Base-by-base conservation (phyloP, 2,888 invertebrate genomes). In the Clistopyga incitator region DNA sequence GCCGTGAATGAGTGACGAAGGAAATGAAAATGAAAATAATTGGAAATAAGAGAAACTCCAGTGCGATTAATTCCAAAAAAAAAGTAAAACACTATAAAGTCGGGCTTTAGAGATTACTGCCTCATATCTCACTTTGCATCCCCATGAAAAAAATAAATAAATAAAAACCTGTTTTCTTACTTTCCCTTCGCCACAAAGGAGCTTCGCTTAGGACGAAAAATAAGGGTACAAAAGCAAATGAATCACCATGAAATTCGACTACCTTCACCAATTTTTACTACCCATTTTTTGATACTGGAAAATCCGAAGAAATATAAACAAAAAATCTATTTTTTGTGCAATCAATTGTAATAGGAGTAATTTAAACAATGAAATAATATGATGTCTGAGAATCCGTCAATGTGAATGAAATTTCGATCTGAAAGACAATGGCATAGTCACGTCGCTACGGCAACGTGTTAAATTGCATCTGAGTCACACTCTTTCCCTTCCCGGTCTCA, bases 391-490 rank as follows among this genome's bases (percentile, higher is more conserved):
- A 45, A 47, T 72, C 42, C 56, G 18, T 72, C 13, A 15, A 13
- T 18, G 67, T 42, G 45, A 54, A 54, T 54, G 15, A 47, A 76
- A 72, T 59, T 68, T 52, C 61, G 74, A 75, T 45, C 3, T 18
- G 61, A 54, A 52, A 67, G 52, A 65, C 71, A 79, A 75, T 77
- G 23, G 80, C 54, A 50, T 61, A 38, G 77, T 45, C 25, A 64
- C n/a, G 75, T 71, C 52, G 76, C 68, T 61, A 52, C 45, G 47
- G 68, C 75, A 77, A 78, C 81, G 77, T n/a, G n/a, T 52, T 72
- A 47, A 29, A 59, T 78, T 59, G 65, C 45, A 67, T 23, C 59
- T 65, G 20, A 72, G 47, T 47, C 70, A 38, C 70, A 64, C 38
- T 56, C n/a, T 61, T 47, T 47, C 34, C 18, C 59, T 23, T 34